phyloP scores from a whole-genome alignment of 2,888 invertebrate genomes.

The Mythimna albipuncta region DNA sequence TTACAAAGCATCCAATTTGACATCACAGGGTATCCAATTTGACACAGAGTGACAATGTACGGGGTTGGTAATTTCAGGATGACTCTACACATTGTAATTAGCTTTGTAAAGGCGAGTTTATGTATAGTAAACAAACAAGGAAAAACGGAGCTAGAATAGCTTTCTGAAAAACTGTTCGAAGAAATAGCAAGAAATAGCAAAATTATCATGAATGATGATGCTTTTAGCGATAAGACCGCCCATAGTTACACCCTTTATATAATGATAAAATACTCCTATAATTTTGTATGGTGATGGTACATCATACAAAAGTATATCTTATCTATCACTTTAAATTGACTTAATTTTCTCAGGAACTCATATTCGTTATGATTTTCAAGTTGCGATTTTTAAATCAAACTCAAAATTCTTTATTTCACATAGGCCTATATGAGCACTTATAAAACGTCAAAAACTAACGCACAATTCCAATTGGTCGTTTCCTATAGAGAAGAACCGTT shows the following conservation, averaged over 20 bases:
- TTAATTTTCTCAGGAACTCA: neutral
- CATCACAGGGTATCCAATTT: slow-evolving; percentile 34
- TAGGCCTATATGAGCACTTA: too few species aligned
- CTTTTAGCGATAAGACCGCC: too few species aligned
- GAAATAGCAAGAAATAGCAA: neutral
- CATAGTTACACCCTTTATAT: too few species aligned
- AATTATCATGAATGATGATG: neutral
- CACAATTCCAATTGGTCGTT: too few species aligned
- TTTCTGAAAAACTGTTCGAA: neutral
- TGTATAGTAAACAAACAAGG: neutral
- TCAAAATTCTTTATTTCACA: too few species aligned
- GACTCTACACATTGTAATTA: slow-evolving; percentile 39
- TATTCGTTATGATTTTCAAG: neutral
- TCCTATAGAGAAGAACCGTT: too few species aligned
- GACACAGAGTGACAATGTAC: slow-evolving; percentile 29
- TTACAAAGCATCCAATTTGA: slow-evolving; percentile 49
- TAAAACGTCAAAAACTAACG: too few species aligned
- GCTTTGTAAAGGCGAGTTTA: slow-evolving; percentile 20
- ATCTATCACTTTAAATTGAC: neutral
- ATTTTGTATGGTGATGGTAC: too few species aligned
- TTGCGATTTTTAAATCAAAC: neutral
- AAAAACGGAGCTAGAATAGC: neutral
- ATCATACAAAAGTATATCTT: too few species aligned
- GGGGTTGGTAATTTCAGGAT: slow-evolving; percentile 38
- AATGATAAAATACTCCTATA: too few species aligned